Evolutionary conservation across 2,797 vertebrate genomes (phyloP), one percentile per base, ranked within the genome.

Genomic region (Sparus aurata): DNA sequence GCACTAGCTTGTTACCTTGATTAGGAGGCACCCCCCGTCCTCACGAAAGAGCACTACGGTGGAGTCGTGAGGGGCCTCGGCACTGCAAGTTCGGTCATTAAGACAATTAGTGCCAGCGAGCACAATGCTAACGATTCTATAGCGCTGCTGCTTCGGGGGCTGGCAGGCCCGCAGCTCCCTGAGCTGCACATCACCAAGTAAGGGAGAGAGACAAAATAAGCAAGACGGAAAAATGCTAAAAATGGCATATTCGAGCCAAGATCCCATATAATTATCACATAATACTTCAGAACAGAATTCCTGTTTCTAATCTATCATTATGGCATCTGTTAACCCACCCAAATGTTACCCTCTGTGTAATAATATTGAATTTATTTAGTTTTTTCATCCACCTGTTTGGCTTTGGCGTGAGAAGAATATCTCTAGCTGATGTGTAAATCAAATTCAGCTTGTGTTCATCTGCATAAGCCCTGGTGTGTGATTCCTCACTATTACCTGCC

Each of bases 81-180:
- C 74, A n/a, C 79, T 72, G 75, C 74, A 78, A 87, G 76, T 90
- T 92, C 91, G 87, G 79, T 93, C 90, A 90, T 94, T 91, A 91
- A 82, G 73, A 85, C 84, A 89, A 91, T 93, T 94, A 91, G 74
- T 85, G 85, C 90, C 76, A 75, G 82, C 83, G 76, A 77, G 85
- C 84, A 66, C 74, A 82, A 69, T 15, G 10, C 78, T 91, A 89
- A 92, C 50, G 62, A 84, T 86, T 83, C 78, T 79, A 77, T 83
- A 78, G 69, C 49, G 49, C 61, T 43, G 79, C 72, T 85, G 88
- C 85, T 64, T 85, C 64, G 58, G 15, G 15, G 76, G 83, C 82
- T 84, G 57, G 78, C 79, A 79, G 60, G 64, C 80, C 71, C 73
- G 72, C 59, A 65, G 67, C 58, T 81, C 73, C 73, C 68, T 75